phyloP scores from a whole-genome alignment of 2,113 vertebrate species.

The Macheiramphus alcinus region DNA sequence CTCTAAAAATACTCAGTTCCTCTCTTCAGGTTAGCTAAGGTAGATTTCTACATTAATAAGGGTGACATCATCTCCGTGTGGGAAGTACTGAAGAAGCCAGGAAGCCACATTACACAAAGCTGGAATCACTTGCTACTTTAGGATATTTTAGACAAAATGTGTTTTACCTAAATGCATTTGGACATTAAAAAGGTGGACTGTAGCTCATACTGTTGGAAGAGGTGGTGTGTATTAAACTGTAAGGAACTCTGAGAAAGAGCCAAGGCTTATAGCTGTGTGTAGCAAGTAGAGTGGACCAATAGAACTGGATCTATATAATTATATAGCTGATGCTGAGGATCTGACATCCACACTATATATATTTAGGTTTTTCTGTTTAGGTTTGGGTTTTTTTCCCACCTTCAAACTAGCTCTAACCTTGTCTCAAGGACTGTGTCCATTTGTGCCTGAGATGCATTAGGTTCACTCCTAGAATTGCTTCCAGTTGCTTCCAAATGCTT shows the following conservation, averaged over 20 bases:
- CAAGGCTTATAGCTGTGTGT: background rate
- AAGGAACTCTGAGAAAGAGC: background rate
- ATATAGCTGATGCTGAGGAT: background rate
- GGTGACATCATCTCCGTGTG: background rate
- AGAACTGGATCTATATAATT: background rate
- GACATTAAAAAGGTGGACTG: background rate
- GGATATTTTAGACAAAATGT: background rate
- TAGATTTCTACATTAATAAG: background rate
- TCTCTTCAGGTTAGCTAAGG: background rate
- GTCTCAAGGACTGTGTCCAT: background rate
- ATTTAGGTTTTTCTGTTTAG: background rate
- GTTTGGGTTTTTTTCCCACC: accelerated
- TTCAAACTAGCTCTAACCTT: background rate
- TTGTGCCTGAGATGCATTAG: background rate
- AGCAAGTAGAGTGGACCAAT: background rate
- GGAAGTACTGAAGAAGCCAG: background rate
- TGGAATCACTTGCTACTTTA: background rate
- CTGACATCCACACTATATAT: background rate
- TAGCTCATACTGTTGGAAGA: background rate
- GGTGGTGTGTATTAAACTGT: background rate
- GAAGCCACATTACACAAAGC: background rate
- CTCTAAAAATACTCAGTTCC: background rate
- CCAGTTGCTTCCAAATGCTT: background rate
- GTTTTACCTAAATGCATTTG: background rate
- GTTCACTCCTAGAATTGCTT: background rate